Evolutionary conservation across 2,888 invertebrate genomes (phyloP), one percentile per base, ranked within the genome.

Genomic region (Blera fallax): DNA sequence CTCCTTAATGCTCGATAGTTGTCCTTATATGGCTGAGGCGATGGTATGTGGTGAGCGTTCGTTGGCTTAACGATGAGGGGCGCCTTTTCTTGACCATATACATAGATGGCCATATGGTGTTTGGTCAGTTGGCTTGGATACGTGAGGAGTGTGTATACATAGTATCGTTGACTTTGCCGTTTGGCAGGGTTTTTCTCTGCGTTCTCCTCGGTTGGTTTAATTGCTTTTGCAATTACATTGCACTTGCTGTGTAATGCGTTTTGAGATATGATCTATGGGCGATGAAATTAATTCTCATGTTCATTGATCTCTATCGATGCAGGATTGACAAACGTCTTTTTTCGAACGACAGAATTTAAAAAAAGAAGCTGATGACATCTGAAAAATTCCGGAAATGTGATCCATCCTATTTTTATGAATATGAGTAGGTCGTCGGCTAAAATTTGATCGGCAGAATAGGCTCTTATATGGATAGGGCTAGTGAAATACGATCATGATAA

Each of bases 21-120:
- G 88, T 82, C 89, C 90, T 88, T 90, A 90, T 90, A 90, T 89
- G 91, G 90, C 87, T 87, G 82, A 82, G 82, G 87, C 85, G 87
- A 78, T 87, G 88, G 88, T 88, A 78, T 89, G 89, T 76, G 40
- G 21, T 70, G 73, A 73, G 56, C 69, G 72, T 76, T 73, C 76
- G 73, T 72, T 48, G 58, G 56, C 60, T 50, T 34, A 69, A 56
- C 76, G 52, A 62, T 43, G 72, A 79, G 88, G 88, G 89, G 89
- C 89, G 89, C 89, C 89, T 88, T 65, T 40, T 54, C 56, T 81
- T 87, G 87, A 82, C 89, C 89, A 89, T 89, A 88, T 87, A 60
- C 58, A 79, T 87, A 60, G 62, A 79, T 27, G 77, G 62, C 88
- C 88, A 88, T 88, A 88, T 88, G 88, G 87, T 87, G 87, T 78